phyloP scores from a whole-genome alignment of 2,113 vertebrate species.

The Elaphurus davidianus region DNA sequence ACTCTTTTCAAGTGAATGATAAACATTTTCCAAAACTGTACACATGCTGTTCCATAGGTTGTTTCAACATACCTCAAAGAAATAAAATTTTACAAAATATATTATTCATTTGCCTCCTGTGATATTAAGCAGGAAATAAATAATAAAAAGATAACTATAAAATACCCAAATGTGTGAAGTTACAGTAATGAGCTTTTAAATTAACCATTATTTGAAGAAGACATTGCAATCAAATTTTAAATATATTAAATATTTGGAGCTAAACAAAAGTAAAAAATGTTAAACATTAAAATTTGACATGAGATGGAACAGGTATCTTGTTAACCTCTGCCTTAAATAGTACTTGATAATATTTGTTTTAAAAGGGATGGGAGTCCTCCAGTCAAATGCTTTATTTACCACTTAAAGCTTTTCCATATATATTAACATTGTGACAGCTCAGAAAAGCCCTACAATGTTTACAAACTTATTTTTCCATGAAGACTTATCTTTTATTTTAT shows the following conservation, averaged over 20 bases:
- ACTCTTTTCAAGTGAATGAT: background rate
- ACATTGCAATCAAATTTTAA: background rate
- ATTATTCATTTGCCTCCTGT: background rate
- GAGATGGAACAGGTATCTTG: background rate
- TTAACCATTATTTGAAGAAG: background rate
- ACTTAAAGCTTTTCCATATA: background rate
- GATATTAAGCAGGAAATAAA: background rate
- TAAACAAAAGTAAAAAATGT: background rate
- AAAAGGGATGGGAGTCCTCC: background rate
- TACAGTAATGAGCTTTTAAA: background rate
- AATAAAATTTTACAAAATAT: background rate
- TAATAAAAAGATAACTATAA: background rate
- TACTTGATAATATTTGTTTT: background rate
- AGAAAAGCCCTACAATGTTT: background rate
- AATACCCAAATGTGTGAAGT: background rate
- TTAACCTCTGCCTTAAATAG: background rate
- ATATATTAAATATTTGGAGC: background rate
- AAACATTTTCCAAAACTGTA: background rate
- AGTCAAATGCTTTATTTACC: background rate
- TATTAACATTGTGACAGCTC: background rate
- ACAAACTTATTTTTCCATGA: background rate
- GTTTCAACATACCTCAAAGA: background rate
- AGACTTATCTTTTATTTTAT: background rate
- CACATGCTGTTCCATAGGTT: background rate
- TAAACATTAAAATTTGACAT: background rate